Evolutionary conservation across 2,113 vertebrate genomes (phyloP), one percentile per base, ranked within the genome.

Genomic region (Triplophysa rosa): DNA sequence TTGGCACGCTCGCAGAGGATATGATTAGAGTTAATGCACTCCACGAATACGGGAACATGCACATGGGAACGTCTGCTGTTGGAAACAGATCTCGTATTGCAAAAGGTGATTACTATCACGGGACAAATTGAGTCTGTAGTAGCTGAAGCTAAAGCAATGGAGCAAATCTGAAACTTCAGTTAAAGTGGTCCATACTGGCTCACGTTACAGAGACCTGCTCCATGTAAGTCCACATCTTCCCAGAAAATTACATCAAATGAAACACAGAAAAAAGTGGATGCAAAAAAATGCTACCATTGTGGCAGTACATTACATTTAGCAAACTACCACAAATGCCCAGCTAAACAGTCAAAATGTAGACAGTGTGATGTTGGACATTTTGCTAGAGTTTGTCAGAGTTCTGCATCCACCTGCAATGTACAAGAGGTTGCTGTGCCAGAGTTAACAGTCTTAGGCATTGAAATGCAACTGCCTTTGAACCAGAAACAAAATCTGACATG

Each of bases 1-100:
- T 65, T 0, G 33, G 63, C 0, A 1, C 9, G 0, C 23, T 81
- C 1, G 11, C 19, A 4, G 58, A 56, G 17, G 59, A 75, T 8
- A 73, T 80, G 49, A 72, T 80, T 14, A 69, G 69, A 21, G 69
- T 73, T 80, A 13, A 73, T 33, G 59, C 54, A 2, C 4, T 73
- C 8, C 1, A 19, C 67, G 33, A 74, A 59, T 1, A 67, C 42
- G 17, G 6, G 13, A n/a, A 33, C 14, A 21, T 21, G 7, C 29
- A 75, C 23, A 37, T 0, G 40, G 23, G 9, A 76, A 63, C 11
- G 11, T 45, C 45, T 81, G 9, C 71, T 68, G 1, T 52, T 69
- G 23, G 56, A 81, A 70, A 77, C 3, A 1, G 56, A 81, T 12
- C 65, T 77, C 6, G 62, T n/a, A 19, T 14, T 69, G 1, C 54